phyloP scores from a whole-genome alignment of 2,797 vertebrate species.

The Danio kyathit region DNA sequence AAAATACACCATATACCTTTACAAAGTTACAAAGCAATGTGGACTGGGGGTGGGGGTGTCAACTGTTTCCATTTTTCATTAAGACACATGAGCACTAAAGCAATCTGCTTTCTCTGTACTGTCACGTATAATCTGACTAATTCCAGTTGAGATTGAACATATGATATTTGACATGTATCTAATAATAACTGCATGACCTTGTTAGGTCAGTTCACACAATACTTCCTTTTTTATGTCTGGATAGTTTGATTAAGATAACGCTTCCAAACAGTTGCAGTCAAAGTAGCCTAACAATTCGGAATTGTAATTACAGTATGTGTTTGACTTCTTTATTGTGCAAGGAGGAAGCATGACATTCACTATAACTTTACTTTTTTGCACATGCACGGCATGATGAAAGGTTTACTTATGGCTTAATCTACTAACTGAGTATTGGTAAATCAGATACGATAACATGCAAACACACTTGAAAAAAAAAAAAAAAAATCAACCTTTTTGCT shows the following conservation, averaged over 20 bases:
- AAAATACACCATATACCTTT: neutral
- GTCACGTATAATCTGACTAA: slow-evolving; percentile 77
- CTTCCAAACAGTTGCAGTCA: slow-evolving; percentile 82
- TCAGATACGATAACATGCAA: neutral
- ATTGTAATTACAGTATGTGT: slow-evolving; percentile 5
- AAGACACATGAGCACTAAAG: neutral
- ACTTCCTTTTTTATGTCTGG: slow-evolving; percentile 81
- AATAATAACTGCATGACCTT: slow-evolving; percentile 83
- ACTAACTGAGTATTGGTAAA: neutral
- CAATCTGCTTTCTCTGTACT: slow-evolving; percentile 58
- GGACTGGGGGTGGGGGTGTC: neutral
- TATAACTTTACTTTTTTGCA: neutral
- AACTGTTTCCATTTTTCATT: slow-evolving; percentile 19
- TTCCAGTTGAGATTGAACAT: slow-evolving; percentile 79
- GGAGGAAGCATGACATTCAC: neutral
- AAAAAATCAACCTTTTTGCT: neutral
- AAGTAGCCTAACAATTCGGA: slow-evolving; percentile 63
- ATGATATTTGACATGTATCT: slow-evolving; percentile 85
- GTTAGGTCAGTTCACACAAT: slow-evolving; percentile 77
- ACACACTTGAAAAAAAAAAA: neutral
- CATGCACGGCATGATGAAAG: no score
- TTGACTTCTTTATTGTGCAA: neutral
- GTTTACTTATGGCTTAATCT: neutral
- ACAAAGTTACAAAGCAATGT: neutral
- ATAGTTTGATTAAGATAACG: slow-evolving; percentile 82